Conservation (phyloP, 1,140 invertebrate species). For the Drosophila sulfurigaster region DNA sequence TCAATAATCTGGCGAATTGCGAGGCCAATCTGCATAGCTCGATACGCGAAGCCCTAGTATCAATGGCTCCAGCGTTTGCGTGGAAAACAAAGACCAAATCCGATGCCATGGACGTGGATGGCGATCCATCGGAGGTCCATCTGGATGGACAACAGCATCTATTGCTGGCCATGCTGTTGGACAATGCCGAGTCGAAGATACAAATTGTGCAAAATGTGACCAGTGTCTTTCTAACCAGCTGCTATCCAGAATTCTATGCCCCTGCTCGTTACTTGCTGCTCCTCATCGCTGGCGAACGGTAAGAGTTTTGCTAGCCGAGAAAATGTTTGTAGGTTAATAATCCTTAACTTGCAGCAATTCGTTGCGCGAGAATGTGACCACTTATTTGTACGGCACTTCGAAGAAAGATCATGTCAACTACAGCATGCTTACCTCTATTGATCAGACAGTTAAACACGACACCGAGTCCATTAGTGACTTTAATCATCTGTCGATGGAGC, state of each 20-base stretch:
- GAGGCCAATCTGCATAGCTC: slow-evolving; percentile 87
- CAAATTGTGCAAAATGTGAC: slow-evolving; percentile 92
- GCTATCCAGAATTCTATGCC: slow-evolving; percentile 93
- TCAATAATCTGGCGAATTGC: slow-evolving; percentile 86
- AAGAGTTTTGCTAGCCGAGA: slow-evolving; percentile 32
- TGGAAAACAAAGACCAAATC: slow-evolving; percentile 82
- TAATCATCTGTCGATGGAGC: slow-evolving; percentile 75
- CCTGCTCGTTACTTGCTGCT: slow-evolving; percentile 93
- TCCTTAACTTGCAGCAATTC: slow-evolving; percentile 61
- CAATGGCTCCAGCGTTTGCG: slow-evolving; percentile 90
- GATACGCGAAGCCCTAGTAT: slow-evolving; percentile 89
- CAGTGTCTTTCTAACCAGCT: slow-evolving; percentile 92
- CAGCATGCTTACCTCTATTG: slow-evolving; percentile 75
- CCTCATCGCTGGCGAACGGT: slow-evolving; percentile 93
- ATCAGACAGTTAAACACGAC: slow-evolving; percentile 52
- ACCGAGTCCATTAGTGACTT: slow-evolving; percentile 68
- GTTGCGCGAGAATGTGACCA: slow-evolving; percentile 76
- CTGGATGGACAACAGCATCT: slow-evolving; percentile 86
- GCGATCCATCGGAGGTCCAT: slow-evolving; percentile 60
- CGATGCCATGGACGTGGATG: slow-evolving; percentile 70
- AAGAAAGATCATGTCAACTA: slow-evolving; percentile 84
- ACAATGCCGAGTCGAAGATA: slow-evolving; percentile 89
- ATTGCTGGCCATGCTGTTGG: slow-evolving; percentile 85
- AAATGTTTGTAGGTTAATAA: neutral
- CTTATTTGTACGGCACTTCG: slow-evolving; percentile 80